Evolutionary conservation across 2,113 vertebrate species (phyloP).

Genomic region (Nematolebias whitei): DNA sequence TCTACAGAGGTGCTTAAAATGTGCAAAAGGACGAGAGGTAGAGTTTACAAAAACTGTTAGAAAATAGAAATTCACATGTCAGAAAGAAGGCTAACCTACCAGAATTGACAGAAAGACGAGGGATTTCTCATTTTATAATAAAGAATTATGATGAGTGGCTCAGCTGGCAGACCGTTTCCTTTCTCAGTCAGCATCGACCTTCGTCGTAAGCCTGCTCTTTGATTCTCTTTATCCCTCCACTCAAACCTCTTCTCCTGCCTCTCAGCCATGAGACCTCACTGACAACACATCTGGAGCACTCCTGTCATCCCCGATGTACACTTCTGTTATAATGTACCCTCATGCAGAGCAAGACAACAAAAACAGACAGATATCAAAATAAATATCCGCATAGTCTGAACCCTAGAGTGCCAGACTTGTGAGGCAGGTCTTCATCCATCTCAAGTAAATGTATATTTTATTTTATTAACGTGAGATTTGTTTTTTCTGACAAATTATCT

Average conservation of each 20-base stretch:
- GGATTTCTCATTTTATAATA: neutral
- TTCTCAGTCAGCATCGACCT: constrained; percentile 5
- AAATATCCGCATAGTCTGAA: neutral
- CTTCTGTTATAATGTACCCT: constrained; percentile 32
- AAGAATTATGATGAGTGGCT: constrained; percentile 18
- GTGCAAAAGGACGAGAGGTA: constrained; percentile 3
- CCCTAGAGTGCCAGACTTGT: neutral
- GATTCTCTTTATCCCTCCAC: constrained; percentile 25
- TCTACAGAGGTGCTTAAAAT: constrained; percentile 22
- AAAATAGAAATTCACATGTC: constrained; percentile 5
- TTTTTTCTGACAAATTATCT: constrained; percentile 13
- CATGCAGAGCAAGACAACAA: constrained; percentile 5
- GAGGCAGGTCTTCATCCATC: constrained; percentile 10
- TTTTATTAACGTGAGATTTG: neutral
- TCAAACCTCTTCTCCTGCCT: constrained; percentile 35
- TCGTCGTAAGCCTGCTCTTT: constrained; percentile 24
- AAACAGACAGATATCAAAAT: neutral
- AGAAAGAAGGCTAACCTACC: neutral
- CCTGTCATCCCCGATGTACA: constrained; percentile 20
- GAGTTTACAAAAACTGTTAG: constrained; percentile 10
- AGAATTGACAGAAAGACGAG: neutral
- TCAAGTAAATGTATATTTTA: constrained; percentile 10
- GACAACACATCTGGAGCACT: constrained; percentile 4
- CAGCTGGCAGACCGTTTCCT: constrained; percentile 35
- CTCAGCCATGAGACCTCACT: constrained; percentile 9